Conservation (phyloP, 2,888 invertebrate genomes). For the Cosmorhoe ocellata region DNA sequence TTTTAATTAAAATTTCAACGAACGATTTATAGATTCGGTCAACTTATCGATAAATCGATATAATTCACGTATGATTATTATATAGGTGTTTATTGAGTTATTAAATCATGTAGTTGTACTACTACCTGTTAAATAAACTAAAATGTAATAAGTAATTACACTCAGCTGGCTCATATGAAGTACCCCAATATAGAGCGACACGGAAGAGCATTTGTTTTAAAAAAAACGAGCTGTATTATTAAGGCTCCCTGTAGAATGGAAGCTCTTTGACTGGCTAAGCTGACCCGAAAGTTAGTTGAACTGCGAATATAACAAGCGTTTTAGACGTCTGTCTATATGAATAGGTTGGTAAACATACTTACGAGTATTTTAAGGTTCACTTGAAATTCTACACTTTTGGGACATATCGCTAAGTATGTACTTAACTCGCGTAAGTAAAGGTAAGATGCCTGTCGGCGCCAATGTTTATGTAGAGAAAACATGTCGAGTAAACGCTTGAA, state of each 20-base stretch:
- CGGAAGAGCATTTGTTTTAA: not conserved
- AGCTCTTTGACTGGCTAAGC: constrained; percentile 31
- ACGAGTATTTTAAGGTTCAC: constrained; percentile 21
- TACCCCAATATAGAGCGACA: too few relatives aligned
- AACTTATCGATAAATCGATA: too few relatives aligned
- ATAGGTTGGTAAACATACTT: not conserved
- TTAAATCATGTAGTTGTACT: too few relatives aligned
- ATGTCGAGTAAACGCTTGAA: constrained; percentile 26
- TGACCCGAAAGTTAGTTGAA: constrained; percentile 30
- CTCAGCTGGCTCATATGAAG: too few relatives aligned
- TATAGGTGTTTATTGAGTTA: too few relatives aligned
- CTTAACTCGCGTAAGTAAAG: constrained; percentile 29
- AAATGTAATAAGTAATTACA: too few relatives aligned
- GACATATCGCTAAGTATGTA: constrained; percentile 26
- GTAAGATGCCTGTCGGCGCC: constrained; percentile 31
- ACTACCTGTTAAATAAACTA: too few relatives aligned
- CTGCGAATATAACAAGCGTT: constrained; percentile 29
- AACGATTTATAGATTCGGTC: too few relatives aligned
- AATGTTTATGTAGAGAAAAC: constrained; percentile 31
- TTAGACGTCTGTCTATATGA: constrained; percentile 23
- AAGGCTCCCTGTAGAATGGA: constrained; percentile 13
- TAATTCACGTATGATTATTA: too few relatives aligned
- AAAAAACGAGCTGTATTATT: constrained; percentile 1
- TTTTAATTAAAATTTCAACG: too few relatives aligned
- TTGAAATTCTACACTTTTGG: constrained; percentile 32